These are phyloP conservation scores for Halcyon senegalensis DNA, from an alignment of 2,113 vertebrate genomes.

Conservation along the genomic window DNA sequence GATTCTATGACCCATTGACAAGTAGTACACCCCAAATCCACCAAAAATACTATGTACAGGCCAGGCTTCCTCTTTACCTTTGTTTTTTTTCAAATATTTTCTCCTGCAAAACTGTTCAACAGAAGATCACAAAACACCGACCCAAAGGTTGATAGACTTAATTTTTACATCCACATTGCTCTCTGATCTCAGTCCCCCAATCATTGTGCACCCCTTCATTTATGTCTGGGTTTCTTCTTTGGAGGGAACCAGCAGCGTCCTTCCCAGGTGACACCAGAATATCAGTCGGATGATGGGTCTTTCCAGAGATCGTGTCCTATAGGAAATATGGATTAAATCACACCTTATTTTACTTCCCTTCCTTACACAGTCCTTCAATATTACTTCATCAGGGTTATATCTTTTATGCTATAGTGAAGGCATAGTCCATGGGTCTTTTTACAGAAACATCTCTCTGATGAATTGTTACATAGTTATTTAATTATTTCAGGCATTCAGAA, in stretches of 20 bases:
- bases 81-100: not conserved
- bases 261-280: not conserved
- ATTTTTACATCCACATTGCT: fast-evolving
- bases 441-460: not conserved
- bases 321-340: not conserved
- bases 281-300: not conserved
- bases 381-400: not conserved
- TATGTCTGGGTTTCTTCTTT: not conserved
- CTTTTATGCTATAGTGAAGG: not conserved
- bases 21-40: not conserved
- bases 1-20: not conserved
- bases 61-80: not conserved
- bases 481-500: not conserved
- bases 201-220: not conserved
- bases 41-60: not conserved
- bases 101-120: not conserved
- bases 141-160: fast-evolving
- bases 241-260: not conserved
- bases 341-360: not conserved
- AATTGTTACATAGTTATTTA: not conserved
- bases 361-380: not conserved
- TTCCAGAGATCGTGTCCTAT: not conserved
- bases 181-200: not conserved
- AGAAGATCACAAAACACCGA: not conserved
- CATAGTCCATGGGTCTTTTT: not conserved